Conservation (phyloP, 2,797 vertebrate species). For the Diglossa cyanea region DNA sequence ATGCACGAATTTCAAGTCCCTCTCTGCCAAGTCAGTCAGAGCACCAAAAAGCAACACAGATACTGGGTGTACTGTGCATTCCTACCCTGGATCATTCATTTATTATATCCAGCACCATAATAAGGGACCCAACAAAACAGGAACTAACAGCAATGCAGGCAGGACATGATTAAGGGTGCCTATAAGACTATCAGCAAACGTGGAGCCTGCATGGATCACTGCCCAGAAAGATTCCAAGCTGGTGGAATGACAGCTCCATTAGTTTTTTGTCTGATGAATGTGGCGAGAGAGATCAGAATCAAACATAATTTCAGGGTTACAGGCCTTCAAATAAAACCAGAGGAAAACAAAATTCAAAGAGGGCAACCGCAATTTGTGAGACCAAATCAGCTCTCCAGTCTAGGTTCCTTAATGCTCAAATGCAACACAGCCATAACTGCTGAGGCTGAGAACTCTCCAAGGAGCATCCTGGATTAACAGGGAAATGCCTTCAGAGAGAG, state of each 20-base stretch:
- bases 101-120: not conserved
- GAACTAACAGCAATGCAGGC: slow-evolving; percentile 1
- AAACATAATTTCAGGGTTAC: slow-evolving; percentile 47
- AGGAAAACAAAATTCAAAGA: not conserved
- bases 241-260: slow-evolving; percentile 58
- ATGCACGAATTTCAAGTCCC: not conserved
- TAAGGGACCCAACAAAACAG: slow-evolving; percentile 1
- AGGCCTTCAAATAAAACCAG: slow-evolving; percentile 18
- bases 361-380: not conserved
- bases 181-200: not conserved
- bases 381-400: not conserved
- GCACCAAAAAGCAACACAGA: not conserved
- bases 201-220: slow-evolving; percentile 48
- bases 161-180: slow-evolving; percentile 24
- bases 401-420: not conserved
- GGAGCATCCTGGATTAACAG: not conserved
- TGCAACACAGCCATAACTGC: not conserved
- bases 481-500: not conserved
- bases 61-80: not conserved
- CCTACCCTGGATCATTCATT: not conserved
- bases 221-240: not conserved
- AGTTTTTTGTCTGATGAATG: slow-evolving; percentile 52
- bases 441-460: not conserved
- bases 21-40: not conserved
- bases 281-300: slow-evolving; percentile 12